These are phyloP conservation scores for Ophioderma brevispina DNA, from an alignment of 35 echinoderm and acorn worm genomes.

Conservation along the genomic window DNA sequence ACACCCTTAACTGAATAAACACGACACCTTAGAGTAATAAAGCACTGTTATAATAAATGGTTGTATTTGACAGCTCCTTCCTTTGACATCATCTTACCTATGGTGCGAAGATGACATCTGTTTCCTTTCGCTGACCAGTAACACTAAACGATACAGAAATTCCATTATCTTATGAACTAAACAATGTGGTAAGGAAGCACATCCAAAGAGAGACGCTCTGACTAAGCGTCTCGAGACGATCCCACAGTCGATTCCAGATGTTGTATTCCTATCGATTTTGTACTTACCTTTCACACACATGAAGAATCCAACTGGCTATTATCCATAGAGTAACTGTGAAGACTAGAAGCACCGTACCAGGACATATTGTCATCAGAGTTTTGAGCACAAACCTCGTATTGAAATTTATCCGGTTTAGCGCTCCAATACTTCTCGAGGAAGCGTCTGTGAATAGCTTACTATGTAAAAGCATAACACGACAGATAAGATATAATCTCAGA, in stretches of 20 bases:
- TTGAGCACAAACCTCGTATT: conserved; percentile 99
- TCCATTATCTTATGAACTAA: not conserved
- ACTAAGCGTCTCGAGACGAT: not conserved
- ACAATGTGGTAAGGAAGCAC: not conserved
- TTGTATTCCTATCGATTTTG: not conserved
- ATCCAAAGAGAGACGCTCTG: not conserved
- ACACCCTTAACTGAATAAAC: no score
- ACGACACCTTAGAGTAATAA: no score
- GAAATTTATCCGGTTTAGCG: conserved; percentile 98
- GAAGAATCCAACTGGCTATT: conserved; percentile 97
- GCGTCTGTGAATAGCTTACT: conserved; percentile 99
- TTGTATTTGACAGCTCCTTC: no score
- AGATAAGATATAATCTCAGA: conserved; percentile 94
- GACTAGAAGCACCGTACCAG: conserved; percentile 94
- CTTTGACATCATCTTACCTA: not conserved
- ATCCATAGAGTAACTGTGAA: conserved; percentile 99
- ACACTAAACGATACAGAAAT: not conserved
- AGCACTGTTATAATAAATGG: no score
- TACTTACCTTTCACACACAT: conserved; percentile 97
- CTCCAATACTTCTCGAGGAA: conserved; percentile 97
- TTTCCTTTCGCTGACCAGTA: not conserved
- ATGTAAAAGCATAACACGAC: conserved; percentile 98
- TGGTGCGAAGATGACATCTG: not conserved
- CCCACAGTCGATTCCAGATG: not conserved
- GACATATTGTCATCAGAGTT: conserved; percentile 99